These are phyloP conservation scores for Ivindomyrus marchei DNA, from an alignment of 2,113 vertebrate species.

Conservation along the genomic window DNA sequence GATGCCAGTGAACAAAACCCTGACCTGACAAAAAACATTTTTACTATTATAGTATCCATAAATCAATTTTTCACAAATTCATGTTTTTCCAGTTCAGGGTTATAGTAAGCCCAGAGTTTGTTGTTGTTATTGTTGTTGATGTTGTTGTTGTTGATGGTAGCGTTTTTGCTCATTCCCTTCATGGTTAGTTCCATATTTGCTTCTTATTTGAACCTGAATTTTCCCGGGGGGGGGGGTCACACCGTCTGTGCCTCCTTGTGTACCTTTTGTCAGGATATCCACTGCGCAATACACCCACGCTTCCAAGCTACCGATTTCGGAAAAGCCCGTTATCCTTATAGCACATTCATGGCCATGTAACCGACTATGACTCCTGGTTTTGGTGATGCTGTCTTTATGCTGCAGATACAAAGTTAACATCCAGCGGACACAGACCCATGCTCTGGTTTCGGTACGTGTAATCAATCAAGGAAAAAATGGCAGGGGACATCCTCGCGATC, in stretches of 20 bases:
- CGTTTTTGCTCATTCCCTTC: neutral
- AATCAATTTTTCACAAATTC: neutral
- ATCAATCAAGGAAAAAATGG: neutral
- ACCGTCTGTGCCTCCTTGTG: neutral
- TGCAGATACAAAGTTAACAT: neutral
- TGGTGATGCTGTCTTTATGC: neutral
- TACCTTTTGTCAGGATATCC: neutral
- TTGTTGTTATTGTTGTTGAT: neutral
- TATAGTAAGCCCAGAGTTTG: neutral
- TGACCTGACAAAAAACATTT: neutral
- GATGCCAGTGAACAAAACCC: neutral
- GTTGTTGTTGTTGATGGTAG: neutral
- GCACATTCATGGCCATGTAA: neutral
- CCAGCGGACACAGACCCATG: neutral
- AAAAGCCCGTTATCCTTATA: neutral
- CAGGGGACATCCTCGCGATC: no score
- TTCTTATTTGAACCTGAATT: neutral
- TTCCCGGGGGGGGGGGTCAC: neutral
- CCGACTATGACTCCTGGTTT: neutral
- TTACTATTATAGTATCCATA: neutral
- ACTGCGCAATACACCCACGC: neutral
- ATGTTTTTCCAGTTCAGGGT: neutral
- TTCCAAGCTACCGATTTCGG: neutral
- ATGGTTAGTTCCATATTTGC: neutral
- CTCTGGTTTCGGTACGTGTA: neutral